Evolutionary conservation across 2,888 invertebrate genomes (phyloP).

Genomic region (Plagiodera versicolora): DNA sequence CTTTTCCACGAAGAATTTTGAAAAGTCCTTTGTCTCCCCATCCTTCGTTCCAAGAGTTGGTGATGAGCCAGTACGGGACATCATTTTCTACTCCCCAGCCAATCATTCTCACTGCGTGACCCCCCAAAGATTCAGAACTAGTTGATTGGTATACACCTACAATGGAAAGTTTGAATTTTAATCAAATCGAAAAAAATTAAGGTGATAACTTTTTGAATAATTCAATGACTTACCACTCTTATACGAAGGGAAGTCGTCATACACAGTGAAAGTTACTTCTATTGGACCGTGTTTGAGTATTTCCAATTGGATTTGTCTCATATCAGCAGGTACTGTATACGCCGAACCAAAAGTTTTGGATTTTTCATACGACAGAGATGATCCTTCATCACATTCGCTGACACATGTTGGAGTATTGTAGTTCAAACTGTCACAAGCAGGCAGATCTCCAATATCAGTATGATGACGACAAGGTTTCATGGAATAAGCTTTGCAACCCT

Average conservation of each 20-base stretch:
- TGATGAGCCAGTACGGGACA: slow-evolving; percentile 84
- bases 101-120: slow-evolving; percentile 83
- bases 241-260: slow-evolving; percentile 77
- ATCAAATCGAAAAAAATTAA: neutral
- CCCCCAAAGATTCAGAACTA: slow-evolving; percentile 69
- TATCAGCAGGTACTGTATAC: neutral
- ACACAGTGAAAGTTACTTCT: slow-evolving; percentile 81
- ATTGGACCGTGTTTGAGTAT: slow-evolving; percentile 79
- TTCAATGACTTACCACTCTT: slow-evolving; percentile 68
- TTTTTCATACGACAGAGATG: neutral
- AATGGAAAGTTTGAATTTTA: no score
- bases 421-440: neutral
- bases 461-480: slow-evolving; percentile 27
- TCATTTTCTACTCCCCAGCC: slow-evolving; percentile 83
- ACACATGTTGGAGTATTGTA: slow-evolving; percentile 20
- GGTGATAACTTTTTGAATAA: neutral
- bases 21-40: slow-evolving; percentile 91
- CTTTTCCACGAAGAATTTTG: slow-evolving; percentile 79
- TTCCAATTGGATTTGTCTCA: slow-evolving; percentile 5
- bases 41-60: slow-evolving; percentile 92
- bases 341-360: neutral
- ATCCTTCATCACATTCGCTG: slow-evolving; percentile 9
- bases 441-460: neutral
- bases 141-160: slow-evolving; percentile 76
- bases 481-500: slow-evolving; percentile 32